phyloP scores from a whole-genome alignment of 2,797 vertebrate species.

The Tauraco hartlaubi region DNA sequence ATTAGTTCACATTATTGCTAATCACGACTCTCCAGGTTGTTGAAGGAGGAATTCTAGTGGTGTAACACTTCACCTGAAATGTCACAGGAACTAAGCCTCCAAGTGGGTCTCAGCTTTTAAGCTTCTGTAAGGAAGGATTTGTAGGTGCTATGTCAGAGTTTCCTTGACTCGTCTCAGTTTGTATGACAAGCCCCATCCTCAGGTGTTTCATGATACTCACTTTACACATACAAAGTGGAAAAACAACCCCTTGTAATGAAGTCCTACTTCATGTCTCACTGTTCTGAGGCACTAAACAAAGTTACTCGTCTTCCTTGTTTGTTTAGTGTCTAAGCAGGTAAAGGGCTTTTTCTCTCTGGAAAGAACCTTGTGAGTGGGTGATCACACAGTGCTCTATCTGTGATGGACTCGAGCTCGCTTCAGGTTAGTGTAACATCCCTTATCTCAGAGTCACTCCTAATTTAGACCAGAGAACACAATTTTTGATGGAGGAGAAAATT shows the following conservation, averaged over 20 bases:
- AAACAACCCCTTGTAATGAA: neutral
- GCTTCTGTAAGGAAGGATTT: neutral
- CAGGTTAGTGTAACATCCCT: neutral
- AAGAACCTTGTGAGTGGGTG: neutral
- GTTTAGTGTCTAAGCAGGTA: neutral
- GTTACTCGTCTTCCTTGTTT: neutral
- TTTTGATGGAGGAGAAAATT: neutral
- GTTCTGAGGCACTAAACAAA: neutral
- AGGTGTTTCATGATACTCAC: neutral
- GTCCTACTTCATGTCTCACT: neutral
- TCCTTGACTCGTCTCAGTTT: neutral
- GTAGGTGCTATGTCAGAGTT: neutral
- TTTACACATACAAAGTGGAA: neutral
- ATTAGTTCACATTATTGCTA: constrained; percentile 28
- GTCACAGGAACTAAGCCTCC: neutral
- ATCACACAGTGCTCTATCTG: neutral
- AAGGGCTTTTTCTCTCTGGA: neutral
- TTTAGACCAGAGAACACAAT: neutral
- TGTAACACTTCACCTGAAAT: neutral
- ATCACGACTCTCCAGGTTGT: neutral
- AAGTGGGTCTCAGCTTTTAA: neutral
- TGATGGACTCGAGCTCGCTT: accelerated
- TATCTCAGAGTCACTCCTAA: neutral
- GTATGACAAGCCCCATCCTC: neutral
- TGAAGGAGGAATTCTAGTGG: neutral